Percentiles rank a stretch among this genome's conserved stretches.
phyloP scores from a whole-genome alignment of 2,888 invertebrate species.

The Lycocerus yunnanus region DNA sequence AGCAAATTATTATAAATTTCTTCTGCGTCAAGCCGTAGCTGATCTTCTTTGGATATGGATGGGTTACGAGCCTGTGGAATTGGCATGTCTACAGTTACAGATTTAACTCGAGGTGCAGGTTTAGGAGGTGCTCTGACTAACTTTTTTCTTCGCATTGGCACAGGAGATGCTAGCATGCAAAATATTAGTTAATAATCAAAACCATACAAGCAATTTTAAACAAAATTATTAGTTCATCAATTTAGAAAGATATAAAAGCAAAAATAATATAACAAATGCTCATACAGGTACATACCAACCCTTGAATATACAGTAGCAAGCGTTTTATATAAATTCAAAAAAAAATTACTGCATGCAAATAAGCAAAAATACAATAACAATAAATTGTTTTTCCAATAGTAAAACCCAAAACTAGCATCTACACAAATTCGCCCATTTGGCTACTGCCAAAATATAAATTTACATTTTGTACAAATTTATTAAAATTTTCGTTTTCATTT shows the following conservation, averaged over 20 bases:
- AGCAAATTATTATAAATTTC: not conserved
- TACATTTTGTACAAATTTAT: slow-evolving; percentile 56
- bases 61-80: slow-evolving; percentile 19
- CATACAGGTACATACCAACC: not conserved
- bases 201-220: not conserved
- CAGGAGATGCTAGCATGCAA: slow-evolving; percentile 48
- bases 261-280: not conserved
- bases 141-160: slow-evolving; percentile 27
- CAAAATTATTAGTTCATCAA: slow-evolving; percentile 1
- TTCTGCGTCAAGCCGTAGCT: not conserved
- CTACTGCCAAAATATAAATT: slow-evolving; percentile 57
- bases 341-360: not conserved
- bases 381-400: not conserved
- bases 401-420: slow-evolving; percentile 23
- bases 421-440: slow-evolving; percentile 57
- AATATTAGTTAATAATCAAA: slow-evolving; percentile 35
- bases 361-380: not conserved
- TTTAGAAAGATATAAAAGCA: not conserved
- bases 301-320: not conserved
- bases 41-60: not conserved
- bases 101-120: slow-evolving; percentile 19
- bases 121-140: slow-evolving; percentile 12
- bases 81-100: slow-evolving; percentile 16
- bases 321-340: not conserved
- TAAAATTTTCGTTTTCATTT: slow-evolving; percentile 55